Evolutionary conservation across 2,888 invertebrate genomes (phyloP).

Genomic region (Cephus pygmeus): DNA sequence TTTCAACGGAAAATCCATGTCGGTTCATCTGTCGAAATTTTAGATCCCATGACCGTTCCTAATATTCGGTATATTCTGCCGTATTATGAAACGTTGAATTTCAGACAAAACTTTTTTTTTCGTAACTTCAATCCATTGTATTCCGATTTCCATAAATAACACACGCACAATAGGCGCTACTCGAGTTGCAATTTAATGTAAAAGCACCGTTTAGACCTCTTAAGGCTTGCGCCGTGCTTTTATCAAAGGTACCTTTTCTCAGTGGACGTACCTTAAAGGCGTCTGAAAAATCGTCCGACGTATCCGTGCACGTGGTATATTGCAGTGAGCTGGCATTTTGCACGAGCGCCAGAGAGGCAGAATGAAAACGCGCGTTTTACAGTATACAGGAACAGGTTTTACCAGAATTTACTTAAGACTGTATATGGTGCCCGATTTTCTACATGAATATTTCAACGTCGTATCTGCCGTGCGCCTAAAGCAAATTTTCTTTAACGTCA

Average conservation of each 20-base stretch:
- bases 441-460: not conserved
- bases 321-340: not conserved
- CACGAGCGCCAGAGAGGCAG: not conserved
- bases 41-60: no score
- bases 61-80: no score
- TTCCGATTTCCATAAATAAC: not conserved
- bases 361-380: not conserved
- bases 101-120: not conserved
- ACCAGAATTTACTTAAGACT: not conserved
- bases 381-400: not conserved
- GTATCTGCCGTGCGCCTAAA: not conserved
- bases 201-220: conserved; percentile 6
- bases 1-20: no score
- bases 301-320: not conserved
- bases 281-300: not conserved
- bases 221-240: not conserved
- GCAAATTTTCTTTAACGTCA: not conserved
- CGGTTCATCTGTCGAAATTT: no score
- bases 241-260: not conserved
- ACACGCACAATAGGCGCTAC: conserved; percentile 17
- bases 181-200: conserved; percentile 29
- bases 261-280: not conserved
- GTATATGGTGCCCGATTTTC: not conserved
- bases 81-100: not conserved
- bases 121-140: conserved; percentile 27